Evolutionary conservation across 2,888 invertebrate species (phyloP), one percentile per base, ranked within the genome.

Genomic region (Epirrita christyi): DNA sequence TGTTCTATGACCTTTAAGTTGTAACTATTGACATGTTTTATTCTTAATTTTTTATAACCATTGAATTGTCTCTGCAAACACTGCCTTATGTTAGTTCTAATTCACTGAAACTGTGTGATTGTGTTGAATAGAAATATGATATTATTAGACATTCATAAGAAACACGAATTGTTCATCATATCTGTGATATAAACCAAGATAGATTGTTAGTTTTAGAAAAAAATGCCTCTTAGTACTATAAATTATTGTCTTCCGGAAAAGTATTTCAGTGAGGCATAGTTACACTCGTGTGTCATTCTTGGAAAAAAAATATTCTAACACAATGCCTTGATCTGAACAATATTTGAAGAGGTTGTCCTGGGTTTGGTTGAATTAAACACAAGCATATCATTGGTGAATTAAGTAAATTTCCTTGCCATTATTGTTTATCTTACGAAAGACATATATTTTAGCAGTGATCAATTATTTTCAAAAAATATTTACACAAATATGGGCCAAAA

Each of bases 401-500:
- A 42, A 43, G 45, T 29, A 32, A 34, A 34, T 47, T 44, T 51
- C 34, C 51, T 55, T 59, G 55, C 55, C 59, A 55, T 48, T 47
- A 27, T 44, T 41, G 13, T 50, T 53, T 47, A 34, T 38, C 28
- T 8, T 21, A 47, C 37, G 15, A 21, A n/a, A 48, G 50, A 57
- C 44, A 56, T 51, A 48, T 44, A 45, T 46, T 59, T 50, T 55
- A 58, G 50, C 70, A 63, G 64, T 70, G 66, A 69, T 67, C 66
- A 55, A 72, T 72, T 71, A 69, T 76, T 81, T 76, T 46, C 11
- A 80, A 81, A 81, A 80, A 79, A 81, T 81, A 80, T 83, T 78
- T 73, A 81, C 87, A 79, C 83, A 80, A 73, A 79, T 83, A 81
- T 81, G 61, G 76, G 80, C 86, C 86, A 86, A 85, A 89, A 83